These are phyloP conservation scores for Cosmia trapezina DNA, from an alignment of 2,888 invertebrate species.

Conservation along the genomic window DNA sequence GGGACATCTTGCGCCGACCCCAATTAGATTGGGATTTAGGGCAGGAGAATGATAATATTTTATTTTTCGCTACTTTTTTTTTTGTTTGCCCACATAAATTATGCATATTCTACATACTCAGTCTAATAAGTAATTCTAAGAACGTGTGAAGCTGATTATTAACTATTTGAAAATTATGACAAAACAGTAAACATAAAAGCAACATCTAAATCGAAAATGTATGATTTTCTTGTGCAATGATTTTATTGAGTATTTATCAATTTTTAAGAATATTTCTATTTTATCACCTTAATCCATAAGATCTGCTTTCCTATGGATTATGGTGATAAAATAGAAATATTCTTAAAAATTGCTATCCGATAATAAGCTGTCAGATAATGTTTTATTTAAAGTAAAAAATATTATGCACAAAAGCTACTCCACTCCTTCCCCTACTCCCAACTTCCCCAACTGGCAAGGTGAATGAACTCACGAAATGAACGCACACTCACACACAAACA, in stretches of 20 bases:
- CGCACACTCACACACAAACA: slow-evolving; percentile 75
- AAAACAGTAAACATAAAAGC: neutral
- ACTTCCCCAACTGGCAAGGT: slow-evolving; percentile 90
- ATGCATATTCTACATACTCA: no score
- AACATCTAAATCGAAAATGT: neutral
- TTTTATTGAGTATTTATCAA: neutral
- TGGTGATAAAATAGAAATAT: no score
- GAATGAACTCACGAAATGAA: slow-evolving; percentile 90
- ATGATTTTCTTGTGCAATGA: neutral
- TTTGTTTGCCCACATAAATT: neutral
- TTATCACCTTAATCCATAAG: neutral
- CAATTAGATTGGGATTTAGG: no score
- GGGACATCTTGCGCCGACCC: no score
- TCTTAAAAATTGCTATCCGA: no score
- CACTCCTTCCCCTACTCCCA: slow-evolving; percentile 75
- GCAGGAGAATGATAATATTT: no score
- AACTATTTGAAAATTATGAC: neutral
- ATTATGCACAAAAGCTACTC: slow-evolving; percentile 67
- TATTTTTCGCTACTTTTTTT: neutral
- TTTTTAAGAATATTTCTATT: neutral
- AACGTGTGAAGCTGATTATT: neutral
- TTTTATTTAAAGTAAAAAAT: neutral
- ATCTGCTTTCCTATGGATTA: no score
- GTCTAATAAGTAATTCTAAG: neutral
- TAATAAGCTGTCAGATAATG: neutral